phyloP scores from a whole-genome alignment of 2,888 invertebrate genomes.

The Aproaerema taeniolella region DNA sequence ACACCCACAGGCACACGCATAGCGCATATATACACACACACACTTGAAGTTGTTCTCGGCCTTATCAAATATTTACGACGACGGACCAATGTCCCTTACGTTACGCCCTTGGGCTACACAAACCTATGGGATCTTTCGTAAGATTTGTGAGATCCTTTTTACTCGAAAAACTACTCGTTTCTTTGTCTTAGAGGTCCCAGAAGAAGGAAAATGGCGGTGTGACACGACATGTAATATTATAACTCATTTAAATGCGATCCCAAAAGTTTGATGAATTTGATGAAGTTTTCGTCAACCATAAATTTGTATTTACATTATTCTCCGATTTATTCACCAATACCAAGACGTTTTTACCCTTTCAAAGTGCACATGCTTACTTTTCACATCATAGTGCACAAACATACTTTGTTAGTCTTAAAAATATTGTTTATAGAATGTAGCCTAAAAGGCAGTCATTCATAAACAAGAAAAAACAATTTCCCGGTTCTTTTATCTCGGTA shows the following conservation, averaged over 20 bases:
- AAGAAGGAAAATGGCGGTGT: conserved; percentile 1
- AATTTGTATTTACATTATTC: too few relatives aligned
- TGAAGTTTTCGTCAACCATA: neutral
- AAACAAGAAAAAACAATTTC: too few relatives aligned
- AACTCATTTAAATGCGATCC: conserved; percentile 4
- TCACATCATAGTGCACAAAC: too few relatives aligned
- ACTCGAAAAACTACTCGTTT: conserved; percentile 9
- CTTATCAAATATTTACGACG: conserved; percentile 17
- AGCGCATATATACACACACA: neutral
- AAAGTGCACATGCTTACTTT: too few relatives aligned
- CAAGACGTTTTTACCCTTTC: too few relatives aligned
- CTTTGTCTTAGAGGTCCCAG: conserved; percentile 6
- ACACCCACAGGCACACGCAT: too few relatives aligned
- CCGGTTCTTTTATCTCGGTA: too few relatives aligned
- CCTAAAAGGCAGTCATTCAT: too few relatives aligned
- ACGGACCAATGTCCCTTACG: conserved; percentile 13
- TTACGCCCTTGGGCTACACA: conserved; percentile 11
- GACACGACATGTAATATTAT: neutral
- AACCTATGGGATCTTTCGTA: conserved; percentile 11
- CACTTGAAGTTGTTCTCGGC: conserved; percentile 7
- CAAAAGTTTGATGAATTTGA: conserved; percentile 1
- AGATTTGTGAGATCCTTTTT: conserved; percentile 14
- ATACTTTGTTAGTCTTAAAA: too few relatives aligned
- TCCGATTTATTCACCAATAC: too few relatives aligned
- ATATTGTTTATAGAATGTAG: too few relatives aligned